Conservation (phyloP, 2,888 invertebrate species). For the Augiades crinisus region DNA sequence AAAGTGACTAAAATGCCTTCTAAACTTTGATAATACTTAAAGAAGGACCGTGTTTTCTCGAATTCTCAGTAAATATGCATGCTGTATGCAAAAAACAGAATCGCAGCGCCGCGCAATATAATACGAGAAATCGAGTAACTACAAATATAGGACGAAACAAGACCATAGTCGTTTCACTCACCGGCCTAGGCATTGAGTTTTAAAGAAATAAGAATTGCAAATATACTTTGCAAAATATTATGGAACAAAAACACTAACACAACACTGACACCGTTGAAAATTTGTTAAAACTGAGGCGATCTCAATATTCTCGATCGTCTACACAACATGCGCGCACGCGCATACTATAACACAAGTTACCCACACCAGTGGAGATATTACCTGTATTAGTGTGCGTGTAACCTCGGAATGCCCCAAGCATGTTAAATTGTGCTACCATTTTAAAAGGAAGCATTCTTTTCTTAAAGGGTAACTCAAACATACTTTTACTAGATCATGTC, state of each 20-base stretch:
- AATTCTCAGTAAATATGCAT: too few relatives aligned
- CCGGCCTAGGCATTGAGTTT: background rate
- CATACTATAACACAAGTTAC: background rate
- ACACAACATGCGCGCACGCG: slow-evolving; percentile 7
- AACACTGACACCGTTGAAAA: background rate
- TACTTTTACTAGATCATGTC: too few relatives aligned
- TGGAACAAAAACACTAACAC: background rate
- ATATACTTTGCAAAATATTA: background rate
- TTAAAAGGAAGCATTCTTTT: background rate
- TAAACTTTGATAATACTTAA: too few relatives aligned
- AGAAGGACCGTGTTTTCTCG: too few relatives aligned
- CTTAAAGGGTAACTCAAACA: too few relatives aligned
- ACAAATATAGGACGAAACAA: too few relatives aligned
- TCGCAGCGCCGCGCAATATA: too few relatives aligned
- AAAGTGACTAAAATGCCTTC: too few relatives aligned
- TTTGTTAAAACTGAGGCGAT: slow-evolving; percentile 2
- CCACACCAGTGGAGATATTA: background rate
- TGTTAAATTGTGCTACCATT: slow-evolving; percentile 1
- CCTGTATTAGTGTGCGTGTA: background rate
- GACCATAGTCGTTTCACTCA: too few relatives aligned
- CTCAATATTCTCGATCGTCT: background rate
- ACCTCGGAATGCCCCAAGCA: slow-evolving; percentile 5
- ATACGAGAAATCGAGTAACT: too few relatives aligned
- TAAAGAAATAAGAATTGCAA: background rate
- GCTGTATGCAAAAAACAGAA: too few relatives aligned